A percentile compares a stretch with the other conserved stretches of the same genome.
These are phyloP conservation scores for Halcyon leucocephala DNA, from an alignment of 2,797 vertebrate species.

Conservation along the genomic window DNA sequence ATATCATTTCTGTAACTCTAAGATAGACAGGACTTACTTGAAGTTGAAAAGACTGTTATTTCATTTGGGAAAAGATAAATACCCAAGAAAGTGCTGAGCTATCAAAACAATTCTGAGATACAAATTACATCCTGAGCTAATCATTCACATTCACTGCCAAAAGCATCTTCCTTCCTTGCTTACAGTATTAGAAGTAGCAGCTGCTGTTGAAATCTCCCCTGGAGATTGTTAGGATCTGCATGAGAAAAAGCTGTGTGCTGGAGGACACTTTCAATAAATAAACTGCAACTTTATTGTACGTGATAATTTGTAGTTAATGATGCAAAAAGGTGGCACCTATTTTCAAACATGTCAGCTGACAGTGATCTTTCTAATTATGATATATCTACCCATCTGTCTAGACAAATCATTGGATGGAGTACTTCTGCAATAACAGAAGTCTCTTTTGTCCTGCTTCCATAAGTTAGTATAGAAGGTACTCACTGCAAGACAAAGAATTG, in stretches of 20 bases:
- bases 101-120: conserved; percentile 68
- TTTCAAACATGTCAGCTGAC: background rate
- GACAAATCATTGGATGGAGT: background rate
- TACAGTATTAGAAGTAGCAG: conserved; percentile 57
- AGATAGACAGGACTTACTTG: conserved; percentile 60
- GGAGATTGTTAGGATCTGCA: conserved; percentile 48
- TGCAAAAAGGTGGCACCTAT: background rate
- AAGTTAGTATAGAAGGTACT: background rate
- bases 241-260: background rate
- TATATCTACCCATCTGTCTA: background rate
- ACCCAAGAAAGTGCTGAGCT: conserved; percentile 64
- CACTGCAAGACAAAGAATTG: background rate
- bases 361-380: background rate
- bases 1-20: conserved; percentile 43
- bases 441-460: background rate
- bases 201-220: conserved; percentile 67
- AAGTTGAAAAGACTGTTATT: conserved; percentile 66
- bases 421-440: background rate
- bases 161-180: conserved; percentile 61
- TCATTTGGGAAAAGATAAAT: conserved; percentile 60
- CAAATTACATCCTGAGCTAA: conserved; percentile 71
- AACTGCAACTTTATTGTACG: background rate
- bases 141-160: conserved; percentile 60
- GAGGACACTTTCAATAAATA: background rate
- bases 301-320: background rate